Conservation (phyloP, 2,888 invertebrate species). For the Masnerella sp. region DNA sequence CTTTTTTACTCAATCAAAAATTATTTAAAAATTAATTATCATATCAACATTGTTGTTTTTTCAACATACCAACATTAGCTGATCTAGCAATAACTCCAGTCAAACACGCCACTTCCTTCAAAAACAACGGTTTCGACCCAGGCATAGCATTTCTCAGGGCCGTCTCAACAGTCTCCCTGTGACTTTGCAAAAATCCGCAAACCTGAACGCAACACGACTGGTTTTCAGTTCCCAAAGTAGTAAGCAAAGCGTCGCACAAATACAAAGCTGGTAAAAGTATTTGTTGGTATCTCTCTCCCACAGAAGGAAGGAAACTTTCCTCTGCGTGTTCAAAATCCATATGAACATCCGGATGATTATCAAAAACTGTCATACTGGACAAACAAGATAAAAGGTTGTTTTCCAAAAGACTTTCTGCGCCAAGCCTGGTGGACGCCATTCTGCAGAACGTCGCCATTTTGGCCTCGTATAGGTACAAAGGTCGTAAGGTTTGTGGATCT, state of each 20-base stretch:
- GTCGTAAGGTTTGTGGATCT: slow-evolving; percentile 84
- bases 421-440: slow-evolving; percentile 83
- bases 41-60: too few relatives aligned
- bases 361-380: slow-evolving; percentile 84
- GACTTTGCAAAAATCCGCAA: slow-evolving; percentile 87
- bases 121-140: slow-evolving; percentile 82
- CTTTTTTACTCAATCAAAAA: too few relatives aligned
- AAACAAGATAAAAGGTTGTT: slow-evolving; percentile 81
- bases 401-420: slow-evolving; percentile 83
- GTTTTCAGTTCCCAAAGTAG: slow-evolving; percentile 90
- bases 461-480: slow-evolving; percentile 91
- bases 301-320: slow-evolving; percentile 81
- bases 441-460: slow-evolving; percentile 89
- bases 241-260: slow-evolving; percentile 89
- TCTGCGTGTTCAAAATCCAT: slow-evolving; percentile 70
- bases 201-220: slow-evolving; percentile 89
- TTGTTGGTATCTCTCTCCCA: slow-evolving; percentile 87
- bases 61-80: slow-evolving; percentile 79
- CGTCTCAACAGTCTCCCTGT: slow-evolving; percentile 88
- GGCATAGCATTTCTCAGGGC: slow-evolving; percentile 86
- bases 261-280: slow-evolving; percentile 89
- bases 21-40: too few relatives aligned
- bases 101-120: slow-evolving; percentile 87
- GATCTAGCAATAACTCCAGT: slow-evolving; percentile 87
- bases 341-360: slow-evolving; percentile 85